A percentile compares a stretch with the other conserved stretches of the same genome.
Evolutionary conservation across 1,140 invertebrate species (phyloP).

Genomic region (Drosophila funebris): DNA sequence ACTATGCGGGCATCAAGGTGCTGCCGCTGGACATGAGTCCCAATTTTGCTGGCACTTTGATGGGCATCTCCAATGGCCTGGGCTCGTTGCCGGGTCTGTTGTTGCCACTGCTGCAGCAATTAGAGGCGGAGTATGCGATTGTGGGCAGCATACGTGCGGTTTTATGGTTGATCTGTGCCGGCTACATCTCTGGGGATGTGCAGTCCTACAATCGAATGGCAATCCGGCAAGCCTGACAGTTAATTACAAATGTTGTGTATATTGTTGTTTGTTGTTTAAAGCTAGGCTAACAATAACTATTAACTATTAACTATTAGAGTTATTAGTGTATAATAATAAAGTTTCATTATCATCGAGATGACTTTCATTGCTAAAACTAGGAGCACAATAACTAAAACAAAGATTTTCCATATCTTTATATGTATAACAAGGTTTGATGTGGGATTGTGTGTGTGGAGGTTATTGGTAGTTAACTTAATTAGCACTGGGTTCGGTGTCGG

Average conservation of each 20-base stretch:
- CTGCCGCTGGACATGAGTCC: conserved; percentile 92
- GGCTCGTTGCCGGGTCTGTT: conserved; percentile 43
- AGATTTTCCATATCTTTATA: conserved; percentile 27
- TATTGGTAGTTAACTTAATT: conserved; percentile 38
- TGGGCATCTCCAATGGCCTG: conserved; percentile 90
- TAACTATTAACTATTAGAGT: conserved; percentile 29
- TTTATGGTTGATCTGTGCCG: conserved; percentile 56
- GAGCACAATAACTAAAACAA: conserved; percentile 54
- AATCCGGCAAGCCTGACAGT: background rate
- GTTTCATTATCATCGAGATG: conserved; percentile 18
- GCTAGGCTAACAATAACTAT: conserved; percentile 31
- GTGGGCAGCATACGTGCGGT: conserved; percentile 46
- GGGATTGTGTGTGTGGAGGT: background rate
- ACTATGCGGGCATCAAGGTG: conserved; percentile 88
- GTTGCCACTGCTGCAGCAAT: conserved; percentile 43
- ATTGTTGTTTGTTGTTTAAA: conserved; percentile 11
- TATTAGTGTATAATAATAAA: conserved; percentile 21
- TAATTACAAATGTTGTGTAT: conserved; percentile 24
- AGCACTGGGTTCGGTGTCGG: conserved; percentile 29
- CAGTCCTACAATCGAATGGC: conserved; percentile 50
- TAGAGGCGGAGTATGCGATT: conserved; percentile 45
- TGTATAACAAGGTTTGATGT: conserved; percentile 14
- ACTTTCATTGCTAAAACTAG: conserved; percentile 45
- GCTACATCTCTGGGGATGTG: conserved; percentile 63
- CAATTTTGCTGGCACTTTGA: conserved; percentile 90